Base-by-base conservation (phyloP, 2,113 vertebrate genomes). In the Genyomyrus donnyi region DNA sequence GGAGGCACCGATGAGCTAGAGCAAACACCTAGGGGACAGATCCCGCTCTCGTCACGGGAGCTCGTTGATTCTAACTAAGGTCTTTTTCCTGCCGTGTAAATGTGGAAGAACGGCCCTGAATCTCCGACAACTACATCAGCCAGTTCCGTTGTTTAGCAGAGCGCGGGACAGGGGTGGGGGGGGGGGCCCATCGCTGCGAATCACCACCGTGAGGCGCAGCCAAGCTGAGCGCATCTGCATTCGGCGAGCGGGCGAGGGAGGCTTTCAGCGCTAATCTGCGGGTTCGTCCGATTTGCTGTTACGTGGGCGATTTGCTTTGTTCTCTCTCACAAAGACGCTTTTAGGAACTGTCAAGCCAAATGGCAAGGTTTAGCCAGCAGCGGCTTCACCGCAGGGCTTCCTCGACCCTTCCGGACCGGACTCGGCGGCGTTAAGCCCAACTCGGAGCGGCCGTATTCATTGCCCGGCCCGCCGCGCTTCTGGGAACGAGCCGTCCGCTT, bases 401-500 rank as follows among this genome's bases (percentile, higher is more conserved):
- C 52, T n/a, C 49, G 48, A 70, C 49, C 87, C 39, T 92, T 93
- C 89, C 87, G 85, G 90, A 95, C 93, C 91, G 92, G 93, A 93
- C 94, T 92, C 92, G 92, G 92, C 62, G 1, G 91, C 93, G 93
- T 94, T 94, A 77, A 95, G 95, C 95, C 94, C 92, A 95, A 92
- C 93, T 93, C 94, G 92, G 93, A 95, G 92, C 93, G 94, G 95
- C 96, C 96, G 95, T 96, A 95, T 97, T 96, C 96, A 95, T 95
- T 94, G 95, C 96, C 94, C 92, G 53, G 94, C 96, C 95, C 96
- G 95, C 95, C 94, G 94, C 94, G 93, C 92, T 96, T 97, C 95
- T 95, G 94, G 95, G 96, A 97, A 96, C 95, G 96, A 95, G 95
- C 96, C 93, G 96, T 98, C 98, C 97, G 97, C 97, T 97, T 97